Base-by-base conservation (phyloP, 2,113 vertebrate species). In the Scomber scombrus region DNA sequence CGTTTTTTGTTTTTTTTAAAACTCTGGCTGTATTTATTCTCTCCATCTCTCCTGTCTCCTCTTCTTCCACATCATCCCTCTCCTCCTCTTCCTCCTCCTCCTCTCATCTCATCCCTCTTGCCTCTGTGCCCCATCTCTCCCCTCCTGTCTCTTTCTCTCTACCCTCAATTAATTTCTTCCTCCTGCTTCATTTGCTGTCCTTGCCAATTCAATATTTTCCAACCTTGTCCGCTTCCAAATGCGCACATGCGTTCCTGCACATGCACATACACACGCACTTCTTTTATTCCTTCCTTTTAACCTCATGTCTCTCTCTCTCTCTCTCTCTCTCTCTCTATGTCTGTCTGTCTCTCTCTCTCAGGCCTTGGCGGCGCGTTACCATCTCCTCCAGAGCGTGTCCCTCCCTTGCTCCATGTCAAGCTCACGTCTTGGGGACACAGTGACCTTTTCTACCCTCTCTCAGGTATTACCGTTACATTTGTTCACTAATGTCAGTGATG, bases 131-230 rank as follows among this genome's bases (percentile, higher is more conserved):
- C 89, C 74, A 16, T 85, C 78, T 81, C 80, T 81, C 74, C 65
- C 80, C 75, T 68, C 85, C 86, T 85, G 77, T 85, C 84, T 88
- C 77, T 78, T 76, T 68, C 77, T 89, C 85, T 85, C 82, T 75
- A 83, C 84, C 88, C 89, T 88, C 81, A 89, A 91, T 93, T 93
- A 91, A 93, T 92, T 90, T 88, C 85, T 87, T 92, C 72, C 86
- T 88, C 85, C 85, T 88, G 85, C 88, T 85, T 89, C 89, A 93
- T 92, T 89, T 91, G 78, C 89, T 81, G 79, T 91, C 85, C 90
- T 93, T 85, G 85, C 86, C 85, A 87, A 89, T 90, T 91, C 87
- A 85, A 86, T 88, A 79, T 86, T 82, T 91, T 84, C 81, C 75
- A 82, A 88, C 83, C 81, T 88, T 84, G 81, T 72, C 78, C 75